These are phyloP conservation scores for Drosophila triauraria DNA, from an alignment of 1,140 invertebrate genomes.

Conservation along the genomic window DNA sequence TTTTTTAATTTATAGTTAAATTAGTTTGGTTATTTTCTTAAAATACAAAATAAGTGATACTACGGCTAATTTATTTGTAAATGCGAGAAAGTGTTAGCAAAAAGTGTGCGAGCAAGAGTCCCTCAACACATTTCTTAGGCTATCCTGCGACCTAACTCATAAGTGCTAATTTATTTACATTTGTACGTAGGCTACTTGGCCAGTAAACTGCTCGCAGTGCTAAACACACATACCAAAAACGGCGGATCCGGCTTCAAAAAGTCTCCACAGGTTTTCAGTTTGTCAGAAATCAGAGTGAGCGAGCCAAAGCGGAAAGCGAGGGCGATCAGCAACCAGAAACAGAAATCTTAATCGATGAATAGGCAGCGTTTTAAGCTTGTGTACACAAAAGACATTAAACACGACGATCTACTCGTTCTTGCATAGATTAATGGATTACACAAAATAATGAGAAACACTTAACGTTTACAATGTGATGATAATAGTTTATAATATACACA, in stretches of 20 bases:
- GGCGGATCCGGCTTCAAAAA: slow-evolving; percentile 25
- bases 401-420: slow-evolving; percentile 72
- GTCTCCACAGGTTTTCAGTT: slow-evolving; percentile 10
- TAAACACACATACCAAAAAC: slow-evolving; percentile 51
- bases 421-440: slow-evolving; percentile 70
- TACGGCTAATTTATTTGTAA: slow-evolving; percentile 83
- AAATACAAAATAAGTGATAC: slow-evolving; percentile 83
- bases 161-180: slow-evolving; percentile 79
- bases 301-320: slow-evolving; percentile 27
- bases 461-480: slow-evolving; percentile 82
- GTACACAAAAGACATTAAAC: slow-evolving; percentile 75
- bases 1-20: slow-evolving; percentile 75
- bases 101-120: slow-evolving; percentile 19
- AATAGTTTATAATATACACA: slow-evolving; percentile 79
- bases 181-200: slow-evolving; percentile 48
- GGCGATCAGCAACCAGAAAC: slow-evolving; percentile 29
- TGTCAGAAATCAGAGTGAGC: slow-evolving; percentile 26
- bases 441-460: slow-evolving; percentile 71
- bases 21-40: slow-evolving; percentile 79
- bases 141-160: slow-evolving; percentile 65
- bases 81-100: slow-evolving; percentile 37
- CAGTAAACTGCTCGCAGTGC: slow-evolving; percentile 46
- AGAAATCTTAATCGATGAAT: slow-evolving; percentile 38
- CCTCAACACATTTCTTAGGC: slow-evolving; percentile 62
- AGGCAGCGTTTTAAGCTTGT: slow-evolving; percentile 68